Evolutionary conservation across 2,888 invertebrate species (phyloP).

Genomic region (Itoplectis maculator): DNA sequence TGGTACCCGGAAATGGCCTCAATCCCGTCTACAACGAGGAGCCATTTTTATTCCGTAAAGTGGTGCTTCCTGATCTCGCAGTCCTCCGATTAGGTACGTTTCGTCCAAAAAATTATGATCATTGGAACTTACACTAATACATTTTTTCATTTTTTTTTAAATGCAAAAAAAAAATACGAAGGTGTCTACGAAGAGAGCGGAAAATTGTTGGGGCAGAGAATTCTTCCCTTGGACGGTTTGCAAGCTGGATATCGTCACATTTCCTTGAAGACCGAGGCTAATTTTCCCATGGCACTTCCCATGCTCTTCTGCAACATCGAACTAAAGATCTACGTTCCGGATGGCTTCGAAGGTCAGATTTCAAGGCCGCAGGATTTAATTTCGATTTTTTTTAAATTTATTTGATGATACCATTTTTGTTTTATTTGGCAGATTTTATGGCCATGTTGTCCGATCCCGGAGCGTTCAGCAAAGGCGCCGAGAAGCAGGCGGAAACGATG

Average conservation of each 20-base stretch:
- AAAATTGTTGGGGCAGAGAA: constrained; percentile 89
- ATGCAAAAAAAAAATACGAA: constrained; percentile 53
- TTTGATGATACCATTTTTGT: too few relatives aligned
- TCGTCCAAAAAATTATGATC: neutral
- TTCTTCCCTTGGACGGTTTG: constrained; percentile 89
- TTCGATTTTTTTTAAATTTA: neutral
- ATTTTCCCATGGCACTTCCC: constrained; percentile 89
- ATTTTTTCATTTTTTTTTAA: constrained; percentile 14
- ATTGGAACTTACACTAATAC: neutral
- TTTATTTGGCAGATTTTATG: constrained; percentile 97
- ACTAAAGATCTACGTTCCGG: constrained; percentile 90
- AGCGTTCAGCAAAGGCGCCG: constrained; percentile 89
- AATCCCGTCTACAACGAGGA: constrained; percentile 91
- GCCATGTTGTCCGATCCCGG: constrained; percentile 98
- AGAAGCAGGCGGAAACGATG: constrained; percentile 88
- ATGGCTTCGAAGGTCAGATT: constrained; percentile 88
- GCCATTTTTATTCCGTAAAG: constrained; percentile 90
- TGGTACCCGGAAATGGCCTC: constrained; percentile 89
- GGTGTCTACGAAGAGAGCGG: constrained; percentile 90
- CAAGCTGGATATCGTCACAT: constrained; percentile 90
- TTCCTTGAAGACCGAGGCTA: constrained; percentile 89
- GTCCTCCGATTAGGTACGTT: constrained; percentile 87
- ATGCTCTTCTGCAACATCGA: constrained; percentile 90
- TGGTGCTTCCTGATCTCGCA: constrained; percentile 90
- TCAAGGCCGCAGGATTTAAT: too few relatives aligned